Evolutionary conservation across 1,140 invertebrate genomes (phyloP).

Genomic region (Zaprionus nigranus): DNA sequence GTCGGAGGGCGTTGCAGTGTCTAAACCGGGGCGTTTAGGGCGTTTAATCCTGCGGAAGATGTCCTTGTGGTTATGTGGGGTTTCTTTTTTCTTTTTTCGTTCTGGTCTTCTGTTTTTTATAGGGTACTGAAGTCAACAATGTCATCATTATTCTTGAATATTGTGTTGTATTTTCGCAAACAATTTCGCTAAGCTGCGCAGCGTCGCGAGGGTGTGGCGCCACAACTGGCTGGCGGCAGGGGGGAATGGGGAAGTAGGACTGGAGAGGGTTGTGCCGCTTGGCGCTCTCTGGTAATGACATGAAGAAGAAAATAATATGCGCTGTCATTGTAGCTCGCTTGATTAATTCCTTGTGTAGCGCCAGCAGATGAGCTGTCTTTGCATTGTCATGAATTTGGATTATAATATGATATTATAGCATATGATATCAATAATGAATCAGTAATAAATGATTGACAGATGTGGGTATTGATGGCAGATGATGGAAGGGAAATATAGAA

Average conservation of each 20-base stretch:
- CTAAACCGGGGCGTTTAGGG: conserved; percentile 79
- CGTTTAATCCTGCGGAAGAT: conserved; percentile 82
- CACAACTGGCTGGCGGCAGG: not conserved
- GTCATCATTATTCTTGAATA: conserved; percentile 84
- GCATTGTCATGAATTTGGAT: conserved; percentile 8
- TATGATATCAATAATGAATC: conserved; percentile 4
- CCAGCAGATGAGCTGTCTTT: conserved; percentile 12
- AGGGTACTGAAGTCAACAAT: conserved; percentile 80
- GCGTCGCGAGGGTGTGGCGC: conserved; percentile 39
- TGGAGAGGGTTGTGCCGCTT: conserved; percentile 27
- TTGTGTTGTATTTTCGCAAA: conserved; percentile 83
- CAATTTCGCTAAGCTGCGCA: conserved; percentile 80
- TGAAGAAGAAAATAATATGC: conserved; percentile 80
- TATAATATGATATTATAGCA: not conserved
- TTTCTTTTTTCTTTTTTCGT: conserved; percentile 21
- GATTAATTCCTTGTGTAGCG: conserved; percentile 76
- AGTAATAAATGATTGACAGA: not conserved
- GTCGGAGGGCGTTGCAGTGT: conserved; percentile 73
- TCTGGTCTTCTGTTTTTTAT: conserved; percentile 46
- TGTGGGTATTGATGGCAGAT: not conserved
- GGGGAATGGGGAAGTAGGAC: not conserved
- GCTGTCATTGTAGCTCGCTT: conserved; percentile 81
- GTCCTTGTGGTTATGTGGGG: conserved; percentile 73
- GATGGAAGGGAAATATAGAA: not conserved
- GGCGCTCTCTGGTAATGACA: conserved; percentile 68